Conservation (phyloP, 92 coral and sea anemone species). For the Montipora capitata region DNA sequence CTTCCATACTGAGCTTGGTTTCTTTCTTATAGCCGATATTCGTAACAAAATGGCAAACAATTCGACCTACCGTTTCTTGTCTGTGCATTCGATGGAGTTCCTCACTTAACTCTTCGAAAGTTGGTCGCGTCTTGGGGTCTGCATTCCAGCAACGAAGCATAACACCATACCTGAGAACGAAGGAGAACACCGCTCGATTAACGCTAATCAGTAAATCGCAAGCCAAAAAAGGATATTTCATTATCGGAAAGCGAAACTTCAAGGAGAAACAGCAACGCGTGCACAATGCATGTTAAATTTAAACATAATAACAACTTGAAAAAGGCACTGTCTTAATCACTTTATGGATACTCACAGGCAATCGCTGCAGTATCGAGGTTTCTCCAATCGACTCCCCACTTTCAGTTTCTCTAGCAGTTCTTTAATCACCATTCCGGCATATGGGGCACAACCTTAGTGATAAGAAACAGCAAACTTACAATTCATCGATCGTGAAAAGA, state of each 20-base stretch:
- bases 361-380: constrained; percentile 74
- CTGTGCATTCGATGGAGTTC: constrained; percentile 57
- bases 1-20: no score
- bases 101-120: constrained; percentile 82
- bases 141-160: constrained; percentile 90
- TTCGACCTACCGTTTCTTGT: constrained; percentile 39
- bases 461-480: not conserved
- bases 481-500: not conserved
- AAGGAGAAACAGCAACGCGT: no score
- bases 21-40: no score
- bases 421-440: constrained; percentile 68
- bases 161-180: constrained; percentile 64
- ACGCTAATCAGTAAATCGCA: no score
- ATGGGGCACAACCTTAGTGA: constrained; percentile 76
- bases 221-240: no score
- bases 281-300: no score
- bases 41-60: no score
- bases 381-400: constrained; percentile 83
- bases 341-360: constrained; percentile 69
- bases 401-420: constrained; percentile 79
- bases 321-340: no score
- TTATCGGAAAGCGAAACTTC: no score
- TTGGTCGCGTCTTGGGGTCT: constrained; percentile 78
- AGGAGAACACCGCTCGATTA: not conserved
- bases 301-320: no score